phyloP scores from a whole-genome alignment of 2,113 vertebrate genomes.

The Herpetotheres cachinnans region DNA sequence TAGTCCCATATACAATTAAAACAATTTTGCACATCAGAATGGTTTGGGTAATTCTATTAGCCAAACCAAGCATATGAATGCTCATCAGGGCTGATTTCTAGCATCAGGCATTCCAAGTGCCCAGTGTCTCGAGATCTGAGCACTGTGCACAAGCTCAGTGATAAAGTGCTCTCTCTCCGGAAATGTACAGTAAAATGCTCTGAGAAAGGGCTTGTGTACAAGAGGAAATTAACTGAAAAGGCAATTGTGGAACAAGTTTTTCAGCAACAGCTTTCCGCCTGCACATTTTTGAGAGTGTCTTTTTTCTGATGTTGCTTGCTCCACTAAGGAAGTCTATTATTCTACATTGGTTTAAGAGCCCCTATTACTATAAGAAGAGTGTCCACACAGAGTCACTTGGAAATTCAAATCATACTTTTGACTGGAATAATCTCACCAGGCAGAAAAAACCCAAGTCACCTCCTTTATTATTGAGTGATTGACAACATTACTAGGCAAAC shows the following conservation, averaged over 20 bases:
- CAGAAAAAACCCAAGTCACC: not conserved
- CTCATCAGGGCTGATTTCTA: conserved; percentile 12
- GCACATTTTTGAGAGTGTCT: not conserved
- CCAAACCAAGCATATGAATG: not conserved
- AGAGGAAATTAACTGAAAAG: conserved; percentile 7
- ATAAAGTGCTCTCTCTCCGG: not conserved
- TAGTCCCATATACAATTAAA: not conserved
- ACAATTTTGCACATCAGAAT: not conserved
- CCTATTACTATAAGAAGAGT: not conserved
- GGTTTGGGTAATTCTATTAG: not conserved
- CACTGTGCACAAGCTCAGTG: not conserved
- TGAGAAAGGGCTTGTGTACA: not conserved
- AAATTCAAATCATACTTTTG: not conserved
- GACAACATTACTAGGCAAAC: not conserved
- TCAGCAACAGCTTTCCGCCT: not conserved
- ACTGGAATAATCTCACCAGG: not conserved
- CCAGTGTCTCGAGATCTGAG: not conserved
- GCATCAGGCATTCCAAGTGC: not conserved
- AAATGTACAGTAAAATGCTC: not conserved
- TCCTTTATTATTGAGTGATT: not conserved
- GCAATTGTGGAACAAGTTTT: not conserved
- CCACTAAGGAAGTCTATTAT: not conserved
- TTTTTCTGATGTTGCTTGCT: not conserved
- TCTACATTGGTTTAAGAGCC: not conserved
- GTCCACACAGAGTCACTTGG: not conserved